phyloP scores from a whole-genome alignment of 2,113 vertebrate species.

The Xiphophorus couchianus region DNA sequence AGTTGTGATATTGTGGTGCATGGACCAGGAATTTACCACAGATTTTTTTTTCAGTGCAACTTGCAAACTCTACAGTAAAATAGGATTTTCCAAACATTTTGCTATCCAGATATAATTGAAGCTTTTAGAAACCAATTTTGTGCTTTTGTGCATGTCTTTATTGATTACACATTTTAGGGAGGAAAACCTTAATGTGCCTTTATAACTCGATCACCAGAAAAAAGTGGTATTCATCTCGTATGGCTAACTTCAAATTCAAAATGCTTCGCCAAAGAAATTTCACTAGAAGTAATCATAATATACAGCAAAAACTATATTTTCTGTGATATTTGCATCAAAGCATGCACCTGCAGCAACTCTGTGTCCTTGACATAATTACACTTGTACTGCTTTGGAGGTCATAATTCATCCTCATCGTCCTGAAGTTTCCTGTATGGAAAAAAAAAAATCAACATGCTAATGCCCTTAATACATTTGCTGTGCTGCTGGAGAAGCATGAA shows the following conservation, averaged over 20 bases:
- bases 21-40: background rate
- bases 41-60: background rate
- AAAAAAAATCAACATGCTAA: conserved; percentile 46
- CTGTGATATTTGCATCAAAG: conserved; percentile 66
- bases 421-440: conserved; percentile 63
- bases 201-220: background rate
- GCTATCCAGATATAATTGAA: background rate
- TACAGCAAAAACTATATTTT: conserved; percentile 49
- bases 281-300: conserved; percentile 40
- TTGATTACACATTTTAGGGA: background rate
- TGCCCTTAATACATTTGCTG: conserved; percentile 51
- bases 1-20: background rate
- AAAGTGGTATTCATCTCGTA: background rate
- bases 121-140: background rate
- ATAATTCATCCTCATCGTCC: conserved; percentile 75
- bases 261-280: conserved; percentile 19
- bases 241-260: conserved; percentile 3
- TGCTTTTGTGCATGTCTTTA: background rate
- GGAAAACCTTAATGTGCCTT: background rate
- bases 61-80: background rate
- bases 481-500: conserved; percentile 56
- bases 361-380: conserved; percentile 77
- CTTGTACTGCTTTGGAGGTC: conserved; percentile 51
- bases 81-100: background rate
- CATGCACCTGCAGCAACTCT: conserved; percentile 64